Conservation (phyloP, 2,888 invertebrate genomes). For the Sipha maydis region DNA sequence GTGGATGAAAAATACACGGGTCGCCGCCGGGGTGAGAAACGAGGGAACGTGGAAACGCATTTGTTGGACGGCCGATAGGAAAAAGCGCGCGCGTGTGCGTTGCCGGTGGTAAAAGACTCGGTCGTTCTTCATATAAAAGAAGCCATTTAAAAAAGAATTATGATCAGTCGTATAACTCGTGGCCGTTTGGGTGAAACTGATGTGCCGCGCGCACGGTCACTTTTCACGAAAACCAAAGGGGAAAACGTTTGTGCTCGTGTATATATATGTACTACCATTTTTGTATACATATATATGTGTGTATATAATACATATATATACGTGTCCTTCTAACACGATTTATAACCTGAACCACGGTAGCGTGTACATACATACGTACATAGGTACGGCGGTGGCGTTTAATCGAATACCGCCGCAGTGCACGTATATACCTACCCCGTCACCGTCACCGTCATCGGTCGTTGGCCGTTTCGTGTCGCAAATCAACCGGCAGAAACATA, state of each 20-base stretch:
- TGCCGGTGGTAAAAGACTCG: constrained; percentile 55
- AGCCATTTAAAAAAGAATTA: constrained; percentile 62
- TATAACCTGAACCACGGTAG: constrained; percentile 28
- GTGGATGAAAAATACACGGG: constrained; percentile 33
- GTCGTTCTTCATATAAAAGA: constrained; percentile 60
- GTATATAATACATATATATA: background rate
- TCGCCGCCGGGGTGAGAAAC: too few species aligned
- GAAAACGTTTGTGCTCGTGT: background rate
- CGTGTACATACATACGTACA: background rate
- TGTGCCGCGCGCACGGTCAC: constrained; percentile 56
- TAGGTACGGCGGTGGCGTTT: constrained; percentile 30
- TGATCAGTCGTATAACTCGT: constrained; percentile 59
- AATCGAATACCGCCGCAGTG: constrained; percentile 46
- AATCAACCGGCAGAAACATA: constrained; percentile 61
- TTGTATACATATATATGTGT: background rate
- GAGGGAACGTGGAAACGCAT: constrained; percentile 40
- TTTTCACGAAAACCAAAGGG: constrained; percentile 50
- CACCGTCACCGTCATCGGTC: constrained; percentile 30
- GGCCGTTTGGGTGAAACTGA: constrained; percentile 60
- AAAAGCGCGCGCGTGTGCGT: background rate
- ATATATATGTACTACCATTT: background rate
- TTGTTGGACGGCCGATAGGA: constrained; percentile 51
- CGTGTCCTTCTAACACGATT: constrained; percentile 43
- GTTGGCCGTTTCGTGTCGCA: constrained; percentile 50
- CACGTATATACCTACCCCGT: background rate